phyloP scores from a whole-genome alignment of 2,113 vertebrate species.

The Pithys albifrons region DNA sequence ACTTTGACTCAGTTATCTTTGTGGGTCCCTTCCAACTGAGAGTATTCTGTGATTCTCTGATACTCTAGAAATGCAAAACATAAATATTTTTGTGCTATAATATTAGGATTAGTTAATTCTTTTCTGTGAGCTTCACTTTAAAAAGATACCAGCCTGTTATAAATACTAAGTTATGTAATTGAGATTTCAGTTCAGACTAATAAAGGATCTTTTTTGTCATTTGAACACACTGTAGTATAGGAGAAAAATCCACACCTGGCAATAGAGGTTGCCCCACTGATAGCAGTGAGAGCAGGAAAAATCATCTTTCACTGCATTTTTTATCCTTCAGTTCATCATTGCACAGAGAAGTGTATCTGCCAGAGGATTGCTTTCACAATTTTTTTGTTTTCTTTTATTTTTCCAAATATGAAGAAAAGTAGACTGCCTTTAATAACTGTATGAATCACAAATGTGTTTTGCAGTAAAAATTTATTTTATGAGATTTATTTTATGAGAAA shows the following conservation, averaged over 20 bases:
- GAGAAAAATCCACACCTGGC: slow-evolving; percentile 55
- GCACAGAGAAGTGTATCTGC: slow-evolving; percentile 17
- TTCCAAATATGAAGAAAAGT: neutral
- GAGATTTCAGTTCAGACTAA: neutral
- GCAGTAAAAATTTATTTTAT: neutral
- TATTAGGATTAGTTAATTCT: neutral
- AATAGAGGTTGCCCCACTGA: slow-evolving; percentile 48
- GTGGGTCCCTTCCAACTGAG: neutral
- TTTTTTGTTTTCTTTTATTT: neutral
- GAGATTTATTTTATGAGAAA: neutral
- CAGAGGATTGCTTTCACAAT: neutral
- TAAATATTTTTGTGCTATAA: neutral
- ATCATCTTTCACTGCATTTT: slow-evolving; percentile 61
- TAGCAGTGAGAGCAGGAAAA: neutral
- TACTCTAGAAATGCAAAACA: neutral
- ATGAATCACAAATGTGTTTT: slow-evolving; percentile 9
- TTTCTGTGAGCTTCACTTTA: neutral
- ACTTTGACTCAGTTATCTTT: neutral
- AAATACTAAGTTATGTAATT: neutral
- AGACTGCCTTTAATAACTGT: neutral
- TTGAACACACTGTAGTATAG: slow-evolving; percentile 36
- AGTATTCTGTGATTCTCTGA: neutral
- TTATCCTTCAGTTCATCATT: slow-evolving; percentile 43
- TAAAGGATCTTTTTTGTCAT: neutral
- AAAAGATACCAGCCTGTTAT: neutral